These are phyloP conservation scores for Steatornis caripensis DNA, from an alignment of 2,113 vertebrate species.

Conservation along the genomic window DNA sequence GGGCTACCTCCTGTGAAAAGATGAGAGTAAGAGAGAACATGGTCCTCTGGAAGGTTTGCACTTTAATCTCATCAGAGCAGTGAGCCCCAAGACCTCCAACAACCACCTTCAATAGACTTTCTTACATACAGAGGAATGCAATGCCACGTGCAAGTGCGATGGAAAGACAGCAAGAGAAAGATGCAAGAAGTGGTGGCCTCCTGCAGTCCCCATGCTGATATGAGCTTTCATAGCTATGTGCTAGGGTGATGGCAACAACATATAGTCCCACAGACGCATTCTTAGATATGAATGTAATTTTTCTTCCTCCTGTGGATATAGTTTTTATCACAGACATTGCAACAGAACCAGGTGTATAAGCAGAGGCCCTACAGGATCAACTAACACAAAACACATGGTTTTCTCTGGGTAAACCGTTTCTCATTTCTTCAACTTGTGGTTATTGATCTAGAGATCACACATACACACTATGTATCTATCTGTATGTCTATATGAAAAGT, in stretches of 20 bases:
- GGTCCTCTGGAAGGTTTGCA: not conserved
- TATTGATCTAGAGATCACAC: not conserved
- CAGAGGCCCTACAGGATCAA: not conserved
- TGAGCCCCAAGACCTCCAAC: not conserved
- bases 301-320: not conserved
- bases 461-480: not conserved
- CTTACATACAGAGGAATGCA: not conserved
- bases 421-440: not conserved
- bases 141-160: not conserved
- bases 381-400: not conserved
- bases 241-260: not conserved
- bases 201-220: not conserved
- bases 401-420: not conserved
- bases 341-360: not conserved
- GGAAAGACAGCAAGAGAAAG: not conserved
- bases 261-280: not conserved
- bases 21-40: not conserved
- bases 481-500: not conserved
- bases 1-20: not conserved
- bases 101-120: not conserved
- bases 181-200: not conserved
- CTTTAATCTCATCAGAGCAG: not conserved
- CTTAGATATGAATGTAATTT: not conserved
- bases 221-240: not conserved
- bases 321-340: not conserved